Evolutionary conservation across 2,888 invertebrate species (phyloP), one percentile per base, ranked within the genome.

Genomic region (Caenorhabditis auriculariae): DNA sequence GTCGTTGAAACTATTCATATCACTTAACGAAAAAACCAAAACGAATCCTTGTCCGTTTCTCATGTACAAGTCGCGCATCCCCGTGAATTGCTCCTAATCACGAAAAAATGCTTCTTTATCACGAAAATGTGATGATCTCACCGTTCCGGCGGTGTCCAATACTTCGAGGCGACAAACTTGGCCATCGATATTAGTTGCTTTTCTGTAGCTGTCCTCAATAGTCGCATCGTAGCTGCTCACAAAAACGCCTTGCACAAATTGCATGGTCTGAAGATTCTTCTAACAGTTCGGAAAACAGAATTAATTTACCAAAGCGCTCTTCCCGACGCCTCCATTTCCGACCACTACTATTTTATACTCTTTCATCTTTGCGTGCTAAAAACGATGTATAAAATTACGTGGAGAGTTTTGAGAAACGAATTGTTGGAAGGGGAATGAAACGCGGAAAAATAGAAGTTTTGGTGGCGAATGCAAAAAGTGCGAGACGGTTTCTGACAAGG

Each of bases 311-410:
- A 93, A 88, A 83, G 93, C 93, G 81, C 93, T 94, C 87, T 96
- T 96, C 82, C 96, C 96, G 82, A 98, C 96, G 86, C 96, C 96
- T 83, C 96, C 96, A 84, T 93, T 93, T 81, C 96, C 96, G 85
- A 96, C 87, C 81, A 98, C 95, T 77, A 96, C 96, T 86, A 96
- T 92, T 88, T 96, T 98, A 87, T 96, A 98, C 88, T 98, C 96
- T 86, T 95, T 90, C 96, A 98, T 98, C n/a, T n/a, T n/a, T n/a
- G n/a, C n/a, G n/a, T n/a, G n/a, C 1, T 0, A 17, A 3, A 21
- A 7, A 4, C 17, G 9, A 38, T 29, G 29, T 2, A 23, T n/a
- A 19, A 41, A 41, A 35, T 35, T 1, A n/a, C n/a, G n/a, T 15
- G n/a, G n/a, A 35, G 12, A 15, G 35, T n/a, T n/a, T n/a, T n/a